phyloP scores from a whole-genome alignment of 2,888 invertebrate species.

The Agrotis segetum region DNA sequence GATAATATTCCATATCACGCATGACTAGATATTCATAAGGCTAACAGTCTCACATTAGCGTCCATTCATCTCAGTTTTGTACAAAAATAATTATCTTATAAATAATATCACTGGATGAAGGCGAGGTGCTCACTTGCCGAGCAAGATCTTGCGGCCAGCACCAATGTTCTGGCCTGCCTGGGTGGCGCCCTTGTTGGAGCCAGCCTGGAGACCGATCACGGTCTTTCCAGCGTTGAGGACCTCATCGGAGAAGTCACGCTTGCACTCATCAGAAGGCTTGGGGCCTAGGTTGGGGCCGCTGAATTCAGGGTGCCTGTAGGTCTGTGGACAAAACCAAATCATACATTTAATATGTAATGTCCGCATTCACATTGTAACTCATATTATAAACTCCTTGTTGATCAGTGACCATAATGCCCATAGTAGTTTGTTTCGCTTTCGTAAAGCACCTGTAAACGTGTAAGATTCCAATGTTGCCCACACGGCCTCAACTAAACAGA shows the following conservation, averaged over 20 bases:
- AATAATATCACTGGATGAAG: conserved; percentile 87
- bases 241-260: conserved; percentile 98
- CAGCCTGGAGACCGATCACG: conserved; percentile 98
- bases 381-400: conserved; percentile 2
- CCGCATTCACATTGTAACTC: not conserved
- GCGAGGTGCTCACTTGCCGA: conserved; percentile 94
- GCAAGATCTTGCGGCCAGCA: conserved; percentile 96
- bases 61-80: conserved; percentile 85
- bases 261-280: conserved; percentile 98
- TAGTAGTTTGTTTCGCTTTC: conserved; percentile 1
- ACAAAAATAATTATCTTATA: conserved; percentile 83
- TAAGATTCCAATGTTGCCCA: conserved; percentile 68
- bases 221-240: conserved; percentile 97
- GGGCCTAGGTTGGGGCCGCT: conserved; percentile 97
- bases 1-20: conserved; percentile 74
- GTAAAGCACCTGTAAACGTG: conserved; percentile 42
- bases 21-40: conserved; percentile 80
- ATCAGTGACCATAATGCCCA: not conserved
- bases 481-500: conserved; percentile 74
- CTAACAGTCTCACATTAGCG: conserved; percentile 83
- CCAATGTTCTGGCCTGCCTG: conserved; percentile 98
- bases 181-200: conserved; percentile 98
- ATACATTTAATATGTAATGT: not conserved
- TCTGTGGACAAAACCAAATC: conserved; percentile 87
- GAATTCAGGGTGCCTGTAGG: conserved; percentile 96